phyloP scores from a whole-genome alignment of 37 sponge, comb jelly and placozoan species.

The Lycopodina hypogea region DNA sequence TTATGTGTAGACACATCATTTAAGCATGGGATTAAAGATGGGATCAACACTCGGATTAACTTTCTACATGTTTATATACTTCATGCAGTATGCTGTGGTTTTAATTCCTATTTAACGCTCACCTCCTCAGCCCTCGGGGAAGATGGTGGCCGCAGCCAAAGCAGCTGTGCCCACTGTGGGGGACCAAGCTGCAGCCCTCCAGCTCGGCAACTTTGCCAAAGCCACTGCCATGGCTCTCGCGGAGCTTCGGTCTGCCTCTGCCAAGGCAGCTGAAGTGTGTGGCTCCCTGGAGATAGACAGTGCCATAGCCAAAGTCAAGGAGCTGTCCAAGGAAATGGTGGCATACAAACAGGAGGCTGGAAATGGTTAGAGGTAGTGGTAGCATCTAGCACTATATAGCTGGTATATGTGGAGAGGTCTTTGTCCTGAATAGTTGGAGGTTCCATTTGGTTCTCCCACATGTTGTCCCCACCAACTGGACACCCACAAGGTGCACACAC shows the following conservation, averaged over 20 bases:
- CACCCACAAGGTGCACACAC: too few relatives aligned
- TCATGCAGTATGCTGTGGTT: too few relatives aligned
- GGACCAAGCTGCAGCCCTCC: slow-evolving; percentile 94
- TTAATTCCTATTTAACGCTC: neutral
- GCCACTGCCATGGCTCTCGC: slow-evolving; percentile 83
- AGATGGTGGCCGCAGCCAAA: slow-evolving; percentile 95
- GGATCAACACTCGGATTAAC: too few relatives aligned
- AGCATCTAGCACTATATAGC: neutral
- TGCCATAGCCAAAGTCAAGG: slow-evolving; percentile 76
- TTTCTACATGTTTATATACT: too few relatives aligned
- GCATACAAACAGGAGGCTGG: slow-evolving; percentile 55
- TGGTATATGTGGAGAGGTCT: too few relatives aligned
- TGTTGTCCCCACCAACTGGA: too few relatives aligned
- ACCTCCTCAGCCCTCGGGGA: slow-evolving; percentile 69
- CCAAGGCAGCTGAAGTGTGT: slow-evolving; percentile 88
- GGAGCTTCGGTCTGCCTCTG: slow-evolving; percentile 86
- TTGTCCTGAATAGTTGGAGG: too few relatives aligned
- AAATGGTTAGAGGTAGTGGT: slow-evolving; percentile 14
- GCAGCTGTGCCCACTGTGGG: slow-evolving; percentile 95
- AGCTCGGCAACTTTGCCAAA: slow-evolving; percentile 96
- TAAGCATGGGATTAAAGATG: too few relatives aligned
- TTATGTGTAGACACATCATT: too few relatives aligned
- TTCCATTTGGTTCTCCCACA: too few relatives aligned
- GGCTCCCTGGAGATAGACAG: slow-evolving; percentile 90
- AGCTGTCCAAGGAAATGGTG: slow-evolving; percentile 54